Conservation (phyloP, 2,797 vertebrate species). For the Pipistrellus nathusii region DNA sequence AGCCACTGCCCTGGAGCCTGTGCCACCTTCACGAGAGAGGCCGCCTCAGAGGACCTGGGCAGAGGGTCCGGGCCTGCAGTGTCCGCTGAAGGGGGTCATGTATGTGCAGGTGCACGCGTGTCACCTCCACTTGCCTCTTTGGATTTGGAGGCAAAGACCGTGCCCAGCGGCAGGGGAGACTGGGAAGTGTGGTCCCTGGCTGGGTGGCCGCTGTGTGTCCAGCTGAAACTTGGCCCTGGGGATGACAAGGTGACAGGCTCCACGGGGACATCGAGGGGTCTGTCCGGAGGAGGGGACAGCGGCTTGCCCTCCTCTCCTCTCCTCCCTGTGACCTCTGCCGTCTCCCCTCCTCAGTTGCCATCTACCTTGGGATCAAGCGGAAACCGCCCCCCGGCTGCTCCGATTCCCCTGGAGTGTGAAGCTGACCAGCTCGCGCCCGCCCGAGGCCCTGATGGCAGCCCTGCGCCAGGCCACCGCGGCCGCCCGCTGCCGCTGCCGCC, state of each 20-base stretch:
- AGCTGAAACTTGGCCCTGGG: not conserved
- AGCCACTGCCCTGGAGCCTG: too few species aligned
- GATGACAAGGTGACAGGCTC: not conserved
- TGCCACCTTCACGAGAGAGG: not conserved
- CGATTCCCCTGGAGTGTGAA: slow-evolving; percentile 95
- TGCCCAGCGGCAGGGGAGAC: not conserved
- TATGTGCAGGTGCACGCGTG: accelerated
- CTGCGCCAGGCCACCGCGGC: slow-evolving; percentile 91
- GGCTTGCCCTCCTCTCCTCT: too few species aligned
- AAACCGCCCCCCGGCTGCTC: slow-evolving; percentile 95
- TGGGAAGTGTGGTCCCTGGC: not conserved
- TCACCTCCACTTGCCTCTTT: not conserved
- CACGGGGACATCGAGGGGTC: not conserved
- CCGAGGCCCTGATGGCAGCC: slow-evolving; percentile 92
- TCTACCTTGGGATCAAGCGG: slow-evolving; percentile 97
- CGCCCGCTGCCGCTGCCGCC: slow-evolving; percentile 92
- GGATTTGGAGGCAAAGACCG: not conserved
- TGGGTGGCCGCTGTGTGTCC: not conserved
- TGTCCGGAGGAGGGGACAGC: not conserved
- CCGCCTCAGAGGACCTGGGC: not conserved
- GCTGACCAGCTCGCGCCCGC: slow-evolving; percentile 91
- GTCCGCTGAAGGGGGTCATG: not conserved
- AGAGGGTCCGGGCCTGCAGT: accelerated
- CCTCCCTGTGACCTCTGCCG: not conserved
- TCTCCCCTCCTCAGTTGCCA: slow-evolving; percentile 90